Percentiles rank a stretch among this genome's conserved stretches.
Conservation (phyloP, 2,888 invertebrate genomes). For the Osmoderma eremita region DNA sequence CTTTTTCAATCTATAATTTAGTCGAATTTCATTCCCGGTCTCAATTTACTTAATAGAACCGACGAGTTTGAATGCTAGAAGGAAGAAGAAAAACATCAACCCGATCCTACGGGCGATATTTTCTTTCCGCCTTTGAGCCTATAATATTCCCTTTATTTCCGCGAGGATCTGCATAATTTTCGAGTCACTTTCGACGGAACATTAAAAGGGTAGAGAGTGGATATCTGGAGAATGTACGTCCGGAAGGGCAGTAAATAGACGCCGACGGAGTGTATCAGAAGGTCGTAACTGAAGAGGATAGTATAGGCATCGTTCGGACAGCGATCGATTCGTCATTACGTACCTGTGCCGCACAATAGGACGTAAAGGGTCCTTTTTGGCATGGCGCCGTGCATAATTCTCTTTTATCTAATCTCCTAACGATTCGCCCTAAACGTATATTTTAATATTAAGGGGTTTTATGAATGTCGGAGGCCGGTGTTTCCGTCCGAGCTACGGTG, state of each 20-base stretch:
- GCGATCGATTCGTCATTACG: conserved; percentile 35
- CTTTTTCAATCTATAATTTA: conserved; percentile 10
- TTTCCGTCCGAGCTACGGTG: conserved; percentile 11
- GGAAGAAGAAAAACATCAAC: conserved; percentile 8
- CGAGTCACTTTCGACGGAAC: conserved; percentile 23
- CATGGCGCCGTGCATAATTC: conserved; percentile 36
- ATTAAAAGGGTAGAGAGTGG: conserved; percentile 24
- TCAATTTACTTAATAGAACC: background rate
- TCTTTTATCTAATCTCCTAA: conserved; percentile 40
- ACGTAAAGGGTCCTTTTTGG: conserved; percentile 34
- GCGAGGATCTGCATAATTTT: conserved; percentile 28
- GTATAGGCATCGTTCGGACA: conserved; percentile 1
- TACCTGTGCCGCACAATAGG: conserved; percentile 29
- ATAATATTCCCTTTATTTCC: conserved; percentile 18
- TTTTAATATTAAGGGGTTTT: conserved; percentile 37
- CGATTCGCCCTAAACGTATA: conserved; percentile 31
- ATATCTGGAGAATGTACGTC: too few relatives aligned
- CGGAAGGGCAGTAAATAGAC: conserved; percentile 7
- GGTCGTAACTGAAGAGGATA: conserved; percentile 5
- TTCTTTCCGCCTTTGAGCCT: conserved; percentile 5
- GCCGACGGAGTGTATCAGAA: conserved; percentile 6
- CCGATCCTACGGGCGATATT: background rate
- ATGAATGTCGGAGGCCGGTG: conserved; percentile 28
- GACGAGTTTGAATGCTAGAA: background rate
- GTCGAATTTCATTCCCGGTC: background rate